A percentile compares a stretch with the other conserved stretches of the same genome.
Conservation (phyloP, 2,113 vertebrate genomes). For the Platysteira castanea region DNA sequence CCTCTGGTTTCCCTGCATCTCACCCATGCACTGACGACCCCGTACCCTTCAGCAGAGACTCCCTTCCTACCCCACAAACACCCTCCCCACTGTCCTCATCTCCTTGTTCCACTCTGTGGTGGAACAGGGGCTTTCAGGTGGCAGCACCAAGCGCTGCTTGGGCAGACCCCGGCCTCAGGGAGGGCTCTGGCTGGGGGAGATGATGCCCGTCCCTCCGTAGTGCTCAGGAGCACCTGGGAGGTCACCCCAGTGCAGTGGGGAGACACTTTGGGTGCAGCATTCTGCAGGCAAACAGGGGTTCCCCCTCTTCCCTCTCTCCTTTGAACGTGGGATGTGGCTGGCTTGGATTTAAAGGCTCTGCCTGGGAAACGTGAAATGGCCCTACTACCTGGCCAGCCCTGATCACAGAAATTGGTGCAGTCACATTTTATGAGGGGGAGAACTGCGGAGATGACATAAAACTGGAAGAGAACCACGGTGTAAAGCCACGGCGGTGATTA, state of each 20-base stretch:
- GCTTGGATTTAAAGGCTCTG: neutral
- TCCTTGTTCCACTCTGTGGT: fast-evolving
- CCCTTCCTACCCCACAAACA: neutral
- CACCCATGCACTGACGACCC: neutral
- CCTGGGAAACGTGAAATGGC: neutral
- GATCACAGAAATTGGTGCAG: neutral
- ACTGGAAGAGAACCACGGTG: neutral
- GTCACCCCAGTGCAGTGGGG: neutral
- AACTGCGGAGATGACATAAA: neutral
- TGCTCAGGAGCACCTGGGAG: neutral
- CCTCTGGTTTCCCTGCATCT: neutral
- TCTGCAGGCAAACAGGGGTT: neutral
- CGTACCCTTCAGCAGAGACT: neutral
- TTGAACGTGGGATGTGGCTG: neutral
- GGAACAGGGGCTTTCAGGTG: neutral
- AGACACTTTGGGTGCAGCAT: fast-evolving
- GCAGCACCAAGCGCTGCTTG: neutral
- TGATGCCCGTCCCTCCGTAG: neutral
- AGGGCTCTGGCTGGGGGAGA: neutral
- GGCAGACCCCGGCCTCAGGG: neutral
- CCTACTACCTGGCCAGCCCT: neutral
- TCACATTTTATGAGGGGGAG: neutral
- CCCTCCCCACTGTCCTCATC: fast-evolving
- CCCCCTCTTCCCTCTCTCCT: neutral
- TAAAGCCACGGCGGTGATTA: neutral